Evolutionary conservation across 2,113 vertebrate genomes (phyloP).

Genomic region (Colistium nudipinnis): DNA sequence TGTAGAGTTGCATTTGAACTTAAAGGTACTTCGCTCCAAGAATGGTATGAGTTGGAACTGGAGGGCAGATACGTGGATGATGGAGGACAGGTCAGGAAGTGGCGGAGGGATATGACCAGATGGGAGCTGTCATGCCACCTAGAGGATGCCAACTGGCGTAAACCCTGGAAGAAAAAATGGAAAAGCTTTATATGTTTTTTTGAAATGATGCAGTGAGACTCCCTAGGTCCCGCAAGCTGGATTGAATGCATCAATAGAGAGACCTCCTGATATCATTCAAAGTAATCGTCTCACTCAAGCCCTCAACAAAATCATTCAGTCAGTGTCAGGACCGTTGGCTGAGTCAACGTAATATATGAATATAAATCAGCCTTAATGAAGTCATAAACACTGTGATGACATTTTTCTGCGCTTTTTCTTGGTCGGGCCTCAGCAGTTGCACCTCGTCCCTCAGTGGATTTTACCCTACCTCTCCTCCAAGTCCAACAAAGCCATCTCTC

Average conservation of each 20-base stretch:
- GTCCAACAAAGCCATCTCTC: conserved; percentile 38
- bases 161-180: no score
- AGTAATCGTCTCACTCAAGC: neutral
- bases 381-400: neutral
- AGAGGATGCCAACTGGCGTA: no score
- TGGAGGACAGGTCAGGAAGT: no score
- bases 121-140: no score
- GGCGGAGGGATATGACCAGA: no score
- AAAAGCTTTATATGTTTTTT: no score
- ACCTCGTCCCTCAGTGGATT: conserved; percentile 8
- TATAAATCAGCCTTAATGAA: conserved; percentile 1
- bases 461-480: conserved; percentile 7
- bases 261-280: neutral
- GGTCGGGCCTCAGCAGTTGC: conserved; percentile 3
- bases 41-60: no score
- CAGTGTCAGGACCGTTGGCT: neutral
- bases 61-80: no score
- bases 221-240: neutral
- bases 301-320: conserved; percentile 14
- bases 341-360: neutral
- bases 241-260: neutral
- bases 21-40: no score
- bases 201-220: neutral
- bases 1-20: no score
- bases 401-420: neutral